phyloP scores from a whole-genome alignment of 2,888 invertebrate species.

The Geophilus truncorum region DNA sequence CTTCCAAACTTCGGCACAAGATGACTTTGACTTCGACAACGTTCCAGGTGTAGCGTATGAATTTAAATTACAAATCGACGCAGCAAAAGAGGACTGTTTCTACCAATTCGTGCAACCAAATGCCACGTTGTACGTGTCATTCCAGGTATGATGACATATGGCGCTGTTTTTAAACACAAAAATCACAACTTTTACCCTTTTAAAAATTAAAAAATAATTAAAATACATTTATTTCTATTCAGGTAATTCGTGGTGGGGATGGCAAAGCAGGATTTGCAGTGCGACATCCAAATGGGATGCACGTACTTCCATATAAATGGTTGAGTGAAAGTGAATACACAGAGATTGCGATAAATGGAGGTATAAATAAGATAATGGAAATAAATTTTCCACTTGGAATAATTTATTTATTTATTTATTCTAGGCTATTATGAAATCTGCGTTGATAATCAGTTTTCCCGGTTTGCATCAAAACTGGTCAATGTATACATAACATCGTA shows the following conservation, averaged over 20 bases:
- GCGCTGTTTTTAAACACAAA: background rate
- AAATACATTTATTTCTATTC: slow-evolving; percentile 37
- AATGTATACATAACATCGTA: slow-evolving; percentile 87
- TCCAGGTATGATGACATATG: slow-evolving; percentile 66
- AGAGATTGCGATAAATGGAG: slow-evolving; percentile 71
- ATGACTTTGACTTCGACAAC: slow-evolving; percentile 31
- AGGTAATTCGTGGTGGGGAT: slow-evolving; percentile 89
- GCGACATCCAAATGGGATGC: slow-evolving; percentile 67
- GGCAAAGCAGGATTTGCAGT: slow-evolving; percentile 91
- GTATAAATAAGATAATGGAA: slow-evolving; percentile 33
- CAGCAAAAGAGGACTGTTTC: slow-evolving; percentile 93
- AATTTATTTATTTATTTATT: slow-evolving; percentile 31
- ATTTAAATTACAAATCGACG: slow-evolving; percentile 89
- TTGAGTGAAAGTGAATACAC: slow-evolving; percentile 82
- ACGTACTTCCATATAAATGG: slow-evolving; percentile 85
- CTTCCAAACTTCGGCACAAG: background rate
- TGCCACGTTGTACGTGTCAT: slow-evolving; percentile 88
- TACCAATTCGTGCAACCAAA: slow-evolving; percentile 88
- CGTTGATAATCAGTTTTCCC: slow-evolving; percentile 87
- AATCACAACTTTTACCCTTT: background rate
- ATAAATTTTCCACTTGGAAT: no score
- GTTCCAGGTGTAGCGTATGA: slow-evolving; percentile 87
- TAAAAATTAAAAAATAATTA: background rate
- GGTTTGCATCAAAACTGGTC: slow-evolving; percentile 82
- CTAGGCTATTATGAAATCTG: slow-evolving; percentile 78